phyloP scores from a whole-genome alignment of 1,140 invertebrate species.

The Dendrolimus punctatus region DNA sequence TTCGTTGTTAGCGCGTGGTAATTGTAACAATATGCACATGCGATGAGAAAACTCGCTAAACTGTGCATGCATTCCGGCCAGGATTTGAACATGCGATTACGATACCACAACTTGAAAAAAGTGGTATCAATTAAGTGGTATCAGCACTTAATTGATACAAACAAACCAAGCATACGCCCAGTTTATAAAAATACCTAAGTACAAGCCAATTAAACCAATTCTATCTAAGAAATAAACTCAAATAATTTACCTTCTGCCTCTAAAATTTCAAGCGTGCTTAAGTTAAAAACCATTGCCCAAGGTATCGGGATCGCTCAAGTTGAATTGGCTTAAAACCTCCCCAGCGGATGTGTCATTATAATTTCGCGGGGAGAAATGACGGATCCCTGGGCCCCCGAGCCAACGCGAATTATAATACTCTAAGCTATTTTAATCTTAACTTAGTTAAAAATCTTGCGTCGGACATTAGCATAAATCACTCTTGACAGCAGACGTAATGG shows the following conservation, averaged over 20 bases:
- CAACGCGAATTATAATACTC: conserved; percentile 48
- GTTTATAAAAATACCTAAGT: no score
- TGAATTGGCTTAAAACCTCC: conserved; percentile 58
- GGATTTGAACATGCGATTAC: no score
- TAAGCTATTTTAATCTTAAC: conserved; percentile 70
- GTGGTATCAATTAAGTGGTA: no score
- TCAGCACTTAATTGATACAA: no score
- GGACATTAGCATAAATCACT: conserved; percentile 66
- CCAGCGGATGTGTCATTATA: conserved; percentile 61
- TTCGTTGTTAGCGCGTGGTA: no score
- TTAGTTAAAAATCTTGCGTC: conserved; percentile 69
- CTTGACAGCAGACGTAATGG: conserved; percentile 59
- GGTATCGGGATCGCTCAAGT: conserved; percentile 38
- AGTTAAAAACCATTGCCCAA: conserved; percentile 19
- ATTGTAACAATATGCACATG: no score
- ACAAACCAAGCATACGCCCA: no score
- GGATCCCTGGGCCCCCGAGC: conserved; percentile 49
- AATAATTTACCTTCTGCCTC: conserved; percentile 19
- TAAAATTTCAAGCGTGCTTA: conserved; percentile 18
- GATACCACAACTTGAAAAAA: no score
- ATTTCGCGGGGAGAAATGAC: conserved; percentile 62
- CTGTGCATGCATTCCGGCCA: no score
- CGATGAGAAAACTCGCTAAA: no score
- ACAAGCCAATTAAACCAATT: no score
- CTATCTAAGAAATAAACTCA: not conserved